Conservation (phyloP, 2,797 vertebrate genomes). For the Acomys russatus region DNA sequence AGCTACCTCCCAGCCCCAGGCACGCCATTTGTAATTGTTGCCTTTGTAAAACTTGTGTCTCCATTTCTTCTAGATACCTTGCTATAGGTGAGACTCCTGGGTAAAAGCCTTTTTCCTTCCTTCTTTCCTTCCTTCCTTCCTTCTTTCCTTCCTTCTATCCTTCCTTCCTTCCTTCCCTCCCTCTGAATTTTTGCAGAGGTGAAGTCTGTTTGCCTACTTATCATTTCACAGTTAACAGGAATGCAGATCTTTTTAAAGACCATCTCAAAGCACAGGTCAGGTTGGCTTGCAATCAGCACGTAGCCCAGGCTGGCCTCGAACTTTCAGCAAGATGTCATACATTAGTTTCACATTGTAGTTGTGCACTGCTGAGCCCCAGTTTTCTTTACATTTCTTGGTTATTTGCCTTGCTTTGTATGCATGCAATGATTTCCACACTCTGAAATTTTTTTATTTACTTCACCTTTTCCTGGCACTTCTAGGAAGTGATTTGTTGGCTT, state of each 20-base stretch:
- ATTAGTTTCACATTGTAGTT: background rate
- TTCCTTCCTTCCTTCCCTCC: background rate
- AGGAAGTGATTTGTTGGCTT: background rate
- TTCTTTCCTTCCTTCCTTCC: background rate
- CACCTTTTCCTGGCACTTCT: background rate
- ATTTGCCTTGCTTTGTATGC: background rate
- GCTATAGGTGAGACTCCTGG: background rate
- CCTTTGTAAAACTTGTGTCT: slow-evolving; percentile 5
- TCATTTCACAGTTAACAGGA: background rate
- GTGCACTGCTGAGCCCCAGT: background rate
- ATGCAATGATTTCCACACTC: background rate
- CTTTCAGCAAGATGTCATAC: too few species aligned
- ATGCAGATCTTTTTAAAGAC: background rate
- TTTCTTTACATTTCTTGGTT: background rate
- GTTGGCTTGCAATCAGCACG: background rate
- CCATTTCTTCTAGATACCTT: background rate
- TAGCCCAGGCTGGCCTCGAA: background rate
- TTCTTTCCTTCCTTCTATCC: background rate
- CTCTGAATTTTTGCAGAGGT: background rate
- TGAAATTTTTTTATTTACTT: slow-evolving; percentile 5
- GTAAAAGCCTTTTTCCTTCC: background rate
- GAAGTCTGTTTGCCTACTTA: background rate
- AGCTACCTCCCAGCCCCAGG: background rate
- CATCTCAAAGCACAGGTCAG: background rate
- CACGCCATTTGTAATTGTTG: background rate